Base-by-base conservation (phyloP, 2,888 invertebrate species). In the Ichneumon xanthorius region DNA sequence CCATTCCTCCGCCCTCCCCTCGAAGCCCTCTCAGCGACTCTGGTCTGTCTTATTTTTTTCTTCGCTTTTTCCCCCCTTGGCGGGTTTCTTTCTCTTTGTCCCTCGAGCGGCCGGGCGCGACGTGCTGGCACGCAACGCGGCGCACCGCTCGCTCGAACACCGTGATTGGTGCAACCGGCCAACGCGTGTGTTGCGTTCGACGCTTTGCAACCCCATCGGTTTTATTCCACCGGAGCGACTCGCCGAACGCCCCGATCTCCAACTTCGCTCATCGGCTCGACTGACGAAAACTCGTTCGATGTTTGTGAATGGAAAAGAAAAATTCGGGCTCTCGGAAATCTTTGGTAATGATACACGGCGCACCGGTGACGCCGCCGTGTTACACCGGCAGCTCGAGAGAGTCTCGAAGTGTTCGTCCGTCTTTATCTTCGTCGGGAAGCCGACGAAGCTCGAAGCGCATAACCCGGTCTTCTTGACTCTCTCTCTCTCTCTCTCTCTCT, bases 91-190 rank as follows among this genome's bases (percentile, higher is more conserved):
- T 88, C 82, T 87, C 86, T 89, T 89, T 88, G 88, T 86, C 87
- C 88, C 85, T 86, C 88, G 88, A 84, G 87, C 88, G 89, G 89
- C 87, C 90, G 90, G 89, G 89, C 92, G 90, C 90, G 90, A 91
- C 90, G 90, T 90, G 90, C 90, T 88, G 91, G 91, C 92, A 91
- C 90, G 91, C 92, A 90, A 90, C 90, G 88, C 88, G 88, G 87
- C 45, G 45, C 88, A 87, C 67, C 87, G 88, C 88, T 88, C 88
- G 90, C 89, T 88, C 89, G 89, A 83, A 88, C 45, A 48, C 89
- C 89, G 90, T 90, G 90, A 91, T 90, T 90, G 89, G 91, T 90
- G 90, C 90, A 88, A 87, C 83, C 87, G 88, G 86, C 80, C 87
- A 61, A 48, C 77, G 80, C 80, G 82, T 80, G 80, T 82, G 75